Base-by-base conservation (phyloP, 2,113 vertebrate species). In the Stictonetta naevosa region DNA sequence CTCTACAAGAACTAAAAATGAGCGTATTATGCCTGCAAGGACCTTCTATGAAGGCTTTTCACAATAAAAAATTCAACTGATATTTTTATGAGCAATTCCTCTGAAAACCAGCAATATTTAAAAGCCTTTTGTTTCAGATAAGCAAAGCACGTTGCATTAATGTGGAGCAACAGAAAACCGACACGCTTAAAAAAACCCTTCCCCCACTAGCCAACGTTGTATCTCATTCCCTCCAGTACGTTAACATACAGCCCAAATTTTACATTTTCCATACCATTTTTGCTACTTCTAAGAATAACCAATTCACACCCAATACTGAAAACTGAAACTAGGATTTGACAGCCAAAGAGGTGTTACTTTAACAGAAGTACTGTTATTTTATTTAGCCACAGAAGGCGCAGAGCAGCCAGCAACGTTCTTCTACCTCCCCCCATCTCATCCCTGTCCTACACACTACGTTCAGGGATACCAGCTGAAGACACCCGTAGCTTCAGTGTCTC, bases 21-120 rank as follows among this genome's bases (percentile, higher is more conserved):
- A 92, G 56, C 46, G 88, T 88, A 92, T 79, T 94, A 89, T 73
- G 69, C 56, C 93, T 90, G 8, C 33, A 16, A 88, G n/a, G 85
- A 62, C n/a, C 88, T 91, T 74, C 73, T 83, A 33, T 22, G 34
- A 92, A 92, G 81, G 53, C 71, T 88, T 96, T 90, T 77, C 44
- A 81, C 93, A 74, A 95, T 90, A 96, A 93, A 46, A 79, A 79
- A 94, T 79, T 81, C 76, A 59, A n/a, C n/a, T 21, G 50, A 44
- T 56, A 78, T 55, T 91, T 95, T 74, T 50, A 71, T 26, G 59
- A 76, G 74, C 58, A 21, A 55, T 36, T 83, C 69, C 75, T 76
- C 40, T 7, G 40, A 80, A 79, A 63, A 3, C 4, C 66, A 85
- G 77, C 66, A 72, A 8, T 60, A 63, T 90, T 2, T 75, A 56